Base-by-base conservation (phyloP, 1,140 invertebrate species). In the Aphelinus atriplicis region DNA sequence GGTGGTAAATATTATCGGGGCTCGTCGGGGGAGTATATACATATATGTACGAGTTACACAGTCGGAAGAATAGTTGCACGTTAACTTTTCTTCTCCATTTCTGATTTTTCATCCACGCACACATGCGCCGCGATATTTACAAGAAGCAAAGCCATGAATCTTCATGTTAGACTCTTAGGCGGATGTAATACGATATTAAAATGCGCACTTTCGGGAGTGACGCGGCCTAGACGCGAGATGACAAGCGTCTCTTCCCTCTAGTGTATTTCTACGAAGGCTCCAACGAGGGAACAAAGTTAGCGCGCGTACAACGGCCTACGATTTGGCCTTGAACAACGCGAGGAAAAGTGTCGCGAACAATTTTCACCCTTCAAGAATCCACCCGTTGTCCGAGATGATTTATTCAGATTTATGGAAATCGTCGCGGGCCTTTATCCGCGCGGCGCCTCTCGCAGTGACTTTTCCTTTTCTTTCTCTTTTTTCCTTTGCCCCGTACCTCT, bases 361-460 rank as follows among this genome's bases (percentile, higher is more conserved):
- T 55, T 50, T 43, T 46, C 51, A 53, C 48, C 51, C 51, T 56
- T 58, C 7, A 7, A 9, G 55, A 42, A 72, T 1, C 42, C 64
- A 64, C 51, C 51, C 62, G 48, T 65, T 57, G 48, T 10, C 2
- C 7, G 10, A 58, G 47, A 72, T 58, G 55, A 72, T 65, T 72
- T 65, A 71, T 72, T 72, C 62, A 65, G 53, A 72, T 72, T 72
- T 65, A 72, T 72, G 71, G 60, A 72, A 72, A 65, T 72, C 50
- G 3, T 58, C 55, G 45, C 26, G 7, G 48, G 43, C 26, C 26
- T 26, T 26, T 26, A 26, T 26, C 26, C 26, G 26, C 26, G 26
- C 26, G 26, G 26, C 26, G 26, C 26, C 26, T 26, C 26, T 26
- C 26, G 26, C 26, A 26, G 26, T 26, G 26, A 26, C 0, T 26